A percentile compares a stretch with the other conserved stretches of the same genome.
These are phyloP conservation scores for Melolontha melolontha DNA, from an alignment of 2,888 invertebrate species.

Conservation along the genomic window DNA sequence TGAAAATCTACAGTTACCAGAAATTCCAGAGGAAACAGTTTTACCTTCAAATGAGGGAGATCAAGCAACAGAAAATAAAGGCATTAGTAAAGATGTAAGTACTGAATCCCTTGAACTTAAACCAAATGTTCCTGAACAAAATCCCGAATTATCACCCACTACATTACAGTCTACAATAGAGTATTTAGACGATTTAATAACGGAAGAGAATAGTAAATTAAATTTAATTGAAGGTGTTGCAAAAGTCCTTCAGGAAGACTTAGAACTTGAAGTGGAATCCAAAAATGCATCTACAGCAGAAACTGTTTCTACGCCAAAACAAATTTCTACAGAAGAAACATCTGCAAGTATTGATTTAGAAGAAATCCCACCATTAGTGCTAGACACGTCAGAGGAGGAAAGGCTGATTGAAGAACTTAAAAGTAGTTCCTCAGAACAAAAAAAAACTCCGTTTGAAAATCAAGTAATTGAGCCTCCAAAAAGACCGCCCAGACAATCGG, in stretches of 20 bases:
- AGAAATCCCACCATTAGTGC: constrained; percentile 28
- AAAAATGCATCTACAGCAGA: not conserved
- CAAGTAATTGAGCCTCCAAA: constrained; percentile 66
- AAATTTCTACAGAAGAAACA: constrained; percentile 44
- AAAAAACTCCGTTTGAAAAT: constrained; percentile 63
- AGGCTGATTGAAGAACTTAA: constrained; percentile 38
- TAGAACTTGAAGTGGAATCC: not conserved
- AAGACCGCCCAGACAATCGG: constrained; percentile 61
- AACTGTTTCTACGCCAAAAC: not conserved
- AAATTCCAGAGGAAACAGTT: not conserved
- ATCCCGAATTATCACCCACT: constrained; percentile 22
- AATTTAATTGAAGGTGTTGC: constrained; percentile 1
- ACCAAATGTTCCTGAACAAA: not conserved
- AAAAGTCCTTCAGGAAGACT: not conserved
- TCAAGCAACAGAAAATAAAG: not conserved
- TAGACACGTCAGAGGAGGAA: constrained; percentile 40
- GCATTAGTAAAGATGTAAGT: not conserved
- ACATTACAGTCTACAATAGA: constrained; percentile 25
- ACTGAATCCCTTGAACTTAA: not conserved
- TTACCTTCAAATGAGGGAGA: not conserved
- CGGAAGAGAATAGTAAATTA: constrained; percentile 15
- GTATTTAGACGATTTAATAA: constrained; percentile 28
- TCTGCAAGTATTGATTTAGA: constrained; percentile 35
- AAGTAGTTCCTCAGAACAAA: constrained; percentile 51
- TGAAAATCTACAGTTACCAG: not conserved